Evolutionary conservation across 2,113 vertebrate genomes (phyloP), one percentile per base, ranked within the genome.

Genomic region (Coreoperca whiteheadi): DNA sequence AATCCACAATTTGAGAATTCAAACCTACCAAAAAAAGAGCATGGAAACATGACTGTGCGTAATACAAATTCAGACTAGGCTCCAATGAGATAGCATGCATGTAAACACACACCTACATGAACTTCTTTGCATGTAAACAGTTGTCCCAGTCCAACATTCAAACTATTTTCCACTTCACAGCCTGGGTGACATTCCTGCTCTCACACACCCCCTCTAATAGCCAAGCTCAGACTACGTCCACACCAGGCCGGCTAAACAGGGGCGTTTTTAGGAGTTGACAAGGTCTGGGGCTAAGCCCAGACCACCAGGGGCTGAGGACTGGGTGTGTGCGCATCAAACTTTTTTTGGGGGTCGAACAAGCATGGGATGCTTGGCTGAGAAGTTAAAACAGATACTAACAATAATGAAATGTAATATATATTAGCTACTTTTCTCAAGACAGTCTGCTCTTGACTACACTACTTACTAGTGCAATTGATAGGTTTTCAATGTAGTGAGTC

Each of bases 71-170:
- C 59, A 6, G 25, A 63, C 71, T 37, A 8, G 18, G 69, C 57
- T 84, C 25, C 46, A 46, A 6, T 67, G 76, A 80, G 59, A 77
- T 74, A 72, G 79, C 61, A 60, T 12, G 37, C 67, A 63, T 78
- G 73, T 85, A 81, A 90, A 87, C 85, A 89, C 78, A 81, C 80
- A 89, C 77, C 77, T 84, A 74, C 81, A 41, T 82, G 79, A 81
- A 76, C 60, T 28, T 69, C 59, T 41, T 9, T 43, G 48, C 48
- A 57, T 81, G 71, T 89, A 89, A 89, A 89, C 88, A 89, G 37
- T 50, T 15, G 43, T 65, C 77, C 25, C 80, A 37, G 48, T 82
- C 75, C 51, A 77, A 66, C 80, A 83, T 34, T 85, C 48, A 63
- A 88, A 76, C 77, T 84, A 84, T 86, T 86, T 86, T 84, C 83